Evolutionary conservation across 2,113 vertebrate genomes (phyloP), one percentile per base, ranked within the genome.

Genomic region (Rhabdornis inornatus): DNA sequence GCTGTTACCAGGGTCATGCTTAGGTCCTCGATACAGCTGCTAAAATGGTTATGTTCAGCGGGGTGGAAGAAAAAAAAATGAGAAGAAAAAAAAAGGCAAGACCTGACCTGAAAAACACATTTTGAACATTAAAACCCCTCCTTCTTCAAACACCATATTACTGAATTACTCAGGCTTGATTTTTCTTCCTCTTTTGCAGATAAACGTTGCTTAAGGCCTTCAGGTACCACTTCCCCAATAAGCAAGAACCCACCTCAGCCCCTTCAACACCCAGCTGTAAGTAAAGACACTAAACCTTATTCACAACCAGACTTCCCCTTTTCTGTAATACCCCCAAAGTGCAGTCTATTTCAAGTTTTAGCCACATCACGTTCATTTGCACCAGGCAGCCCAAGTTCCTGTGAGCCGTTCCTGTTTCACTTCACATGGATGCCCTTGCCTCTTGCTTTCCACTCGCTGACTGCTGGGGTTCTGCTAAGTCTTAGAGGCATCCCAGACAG

Each of bases 161-260:
- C 27, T 37, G 23, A 86, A 83, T 86, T 78, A 81, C 49, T 94
- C 57, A 77, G 39, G 15, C 31, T 81, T 75, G 25, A 35, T 49
- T 75, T 76, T 59, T 44, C 68, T 90, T 87, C 80, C 90, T 83
- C 83, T 74, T 85, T 90, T 87, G 70, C 91, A 98, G 98, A 98
- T 7, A 98, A 83, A 23, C 95, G 92, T 44, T 98, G 52, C 84
- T 92, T 98, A 80, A 90, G 83, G 75, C 52, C 55, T 37, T 61
- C 49, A 28, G 37, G 82, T 25, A 12, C 59, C 69, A 76, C 66
- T 83, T 84, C 91, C 39, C 33, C 84, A 76, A 0, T 0, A 1
- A 59, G 5, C 0, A 20, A 94, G 55, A 22, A 31, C 15, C 56
- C 50, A 47, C 31, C 64, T 89, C 89, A 65, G 28, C 28, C 10